Conservation (phyloP, 1,140 invertebrate species). For the Heliconius eleuchia region DNA sequence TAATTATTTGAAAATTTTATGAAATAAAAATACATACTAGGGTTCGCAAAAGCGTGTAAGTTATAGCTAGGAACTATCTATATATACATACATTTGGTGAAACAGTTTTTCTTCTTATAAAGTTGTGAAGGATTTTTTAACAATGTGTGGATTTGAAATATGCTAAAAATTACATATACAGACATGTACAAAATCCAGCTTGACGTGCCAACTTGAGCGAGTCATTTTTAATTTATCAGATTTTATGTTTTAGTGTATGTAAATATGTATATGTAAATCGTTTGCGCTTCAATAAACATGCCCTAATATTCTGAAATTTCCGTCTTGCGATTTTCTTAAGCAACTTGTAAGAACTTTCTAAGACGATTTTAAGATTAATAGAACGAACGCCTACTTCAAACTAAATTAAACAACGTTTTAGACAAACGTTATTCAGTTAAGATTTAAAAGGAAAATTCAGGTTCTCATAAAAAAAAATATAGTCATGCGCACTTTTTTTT, state of each 20-base stretch:
- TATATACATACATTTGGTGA: too few relatives aligned
- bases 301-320: conserved; percentile 16
- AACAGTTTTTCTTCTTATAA: too few relatives aligned
- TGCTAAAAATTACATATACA: too few relatives aligned
- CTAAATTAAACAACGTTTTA: conserved; percentile 31
- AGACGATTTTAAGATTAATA: conserved; percentile 32
- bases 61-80: too few relatives aligned
- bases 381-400: conserved; percentile 14
- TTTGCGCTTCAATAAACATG: conserved; percentile 3
- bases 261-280: background rate
- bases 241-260: too few relatives aligned
- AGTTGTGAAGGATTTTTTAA: too few relatives aligned
- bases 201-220: too few relatives aligned
- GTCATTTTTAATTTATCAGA: too few relatives aligned
- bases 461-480: background rate
- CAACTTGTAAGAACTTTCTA: conserved; percentile 22
- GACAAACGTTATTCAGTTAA: conserved; percentile 13
- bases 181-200: too few relatives aligned
- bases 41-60: too few relatives aligned
- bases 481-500: too few relatives aligned
- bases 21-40: background rate
- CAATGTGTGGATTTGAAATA: too few relatives aligned
- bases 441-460: background rate
- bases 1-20: background rate
- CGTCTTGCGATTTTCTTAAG: conserved; percentile 16